These are phyloP conservation scores for Drosophila bipectinata DNA, from an alignment of 1,140 invertebrate genomes.

Conservation along the genomic window DNA sequence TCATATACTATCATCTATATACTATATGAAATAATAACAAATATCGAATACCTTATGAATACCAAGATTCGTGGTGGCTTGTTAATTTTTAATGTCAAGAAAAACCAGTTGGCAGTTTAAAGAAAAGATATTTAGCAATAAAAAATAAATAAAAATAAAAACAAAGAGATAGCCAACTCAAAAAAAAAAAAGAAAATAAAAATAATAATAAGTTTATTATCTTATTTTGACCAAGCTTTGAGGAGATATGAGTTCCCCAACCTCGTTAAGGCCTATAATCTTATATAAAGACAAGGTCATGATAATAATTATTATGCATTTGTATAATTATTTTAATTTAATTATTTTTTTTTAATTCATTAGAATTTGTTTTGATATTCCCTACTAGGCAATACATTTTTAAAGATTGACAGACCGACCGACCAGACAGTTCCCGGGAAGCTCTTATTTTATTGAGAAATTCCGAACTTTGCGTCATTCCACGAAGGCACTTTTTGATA, in stretches of 20 bases:
- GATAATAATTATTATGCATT: too few species aligned
- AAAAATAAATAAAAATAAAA: background rate
- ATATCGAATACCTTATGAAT: background rate
- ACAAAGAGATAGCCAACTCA: background rate
- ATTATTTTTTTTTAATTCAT: too few species aligned
- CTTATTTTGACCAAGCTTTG: too few species aligned
- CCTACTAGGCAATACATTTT: background rate
- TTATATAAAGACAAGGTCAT: too few species aligned
- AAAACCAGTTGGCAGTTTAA: background rate
- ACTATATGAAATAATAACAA: too few species aligned
- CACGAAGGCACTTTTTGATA: constrained; percentile 4
- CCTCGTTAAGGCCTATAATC: too few species aligned
- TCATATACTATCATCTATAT: too few species aligned
- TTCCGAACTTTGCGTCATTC: constrained; percentile 2
- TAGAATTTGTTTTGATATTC: too few species aligned
- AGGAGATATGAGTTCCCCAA: too few species aligned
- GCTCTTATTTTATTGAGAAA: background rate
- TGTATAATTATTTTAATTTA: too few species aligned
- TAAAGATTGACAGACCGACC: background rate
- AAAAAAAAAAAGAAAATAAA: too few species aligned
- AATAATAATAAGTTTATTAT: too few species aligned
- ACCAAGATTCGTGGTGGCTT: background rate
- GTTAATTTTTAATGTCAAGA: background rate
- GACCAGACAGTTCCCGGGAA: background rate
- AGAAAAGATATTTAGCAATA: background rate